phyloP scores from a whole-genome alignment of 2,113 vertebrate genomes.

The Lasiurus borealis region DNA sequence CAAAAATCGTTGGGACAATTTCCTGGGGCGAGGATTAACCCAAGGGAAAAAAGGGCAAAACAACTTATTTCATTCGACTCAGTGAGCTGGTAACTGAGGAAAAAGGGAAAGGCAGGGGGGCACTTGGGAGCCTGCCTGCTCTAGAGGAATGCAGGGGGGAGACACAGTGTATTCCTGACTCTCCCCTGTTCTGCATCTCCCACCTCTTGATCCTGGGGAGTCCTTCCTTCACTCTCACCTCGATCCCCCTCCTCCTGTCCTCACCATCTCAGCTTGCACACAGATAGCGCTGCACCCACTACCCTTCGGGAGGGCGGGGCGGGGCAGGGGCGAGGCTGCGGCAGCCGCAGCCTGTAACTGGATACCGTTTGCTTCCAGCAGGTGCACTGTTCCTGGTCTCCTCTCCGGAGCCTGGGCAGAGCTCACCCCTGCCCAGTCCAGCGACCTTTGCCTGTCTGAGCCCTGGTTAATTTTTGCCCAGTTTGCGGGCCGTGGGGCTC shows the following conservation, averaged over 20 bases:
- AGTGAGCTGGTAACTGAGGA: not conserved
- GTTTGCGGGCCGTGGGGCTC: not conserved
- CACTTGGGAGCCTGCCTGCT: not conserved
- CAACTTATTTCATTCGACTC: not conserved
- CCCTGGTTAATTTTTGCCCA: slow-evolving; percentile 81
- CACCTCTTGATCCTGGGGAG: not conserved
- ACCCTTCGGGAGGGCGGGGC: not conserved
- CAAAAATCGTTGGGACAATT: no score
- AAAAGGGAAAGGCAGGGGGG: not conserved
- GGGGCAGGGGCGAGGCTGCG: no score
- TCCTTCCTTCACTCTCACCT: slow-evolving; percentile 9
- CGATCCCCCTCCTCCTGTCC: not conserved
- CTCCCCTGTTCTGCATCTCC: not conserved
- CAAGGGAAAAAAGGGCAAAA: not conserved
- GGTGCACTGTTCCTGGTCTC: not conserved
- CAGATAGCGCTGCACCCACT: no score
- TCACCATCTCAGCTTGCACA: not conserved
- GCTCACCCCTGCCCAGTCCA: not conserved
- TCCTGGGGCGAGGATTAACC: no score
- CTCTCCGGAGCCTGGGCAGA: not conserved
- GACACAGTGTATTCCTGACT: not conserved
- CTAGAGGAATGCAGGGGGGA: not conserved
- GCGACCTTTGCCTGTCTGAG: slow-evolving; percentile 72
- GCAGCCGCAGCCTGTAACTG: not conserved
- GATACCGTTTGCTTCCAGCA: slow-evolving; percentile 43